phyloP scores from a whole-genome alignment of 2,113 vertebrate species.

The Motacilla alba region DNA sequence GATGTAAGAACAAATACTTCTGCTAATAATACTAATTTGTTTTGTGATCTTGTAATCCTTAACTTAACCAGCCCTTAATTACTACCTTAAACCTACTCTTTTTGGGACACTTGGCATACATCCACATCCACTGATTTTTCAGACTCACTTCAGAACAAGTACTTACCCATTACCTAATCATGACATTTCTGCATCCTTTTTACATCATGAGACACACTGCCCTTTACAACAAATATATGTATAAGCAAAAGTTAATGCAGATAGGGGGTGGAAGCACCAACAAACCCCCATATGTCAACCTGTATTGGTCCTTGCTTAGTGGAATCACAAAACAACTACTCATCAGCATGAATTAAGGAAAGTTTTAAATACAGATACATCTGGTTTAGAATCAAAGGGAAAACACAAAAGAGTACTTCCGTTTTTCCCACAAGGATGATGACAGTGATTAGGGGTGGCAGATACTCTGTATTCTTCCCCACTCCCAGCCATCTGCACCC shows the following conservation, averaged over 20 bases:
- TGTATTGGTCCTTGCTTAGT: background rate
- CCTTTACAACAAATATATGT: background rate
- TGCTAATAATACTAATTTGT: constrained; percentile 53
- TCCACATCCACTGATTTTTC: background rate
- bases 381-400: background rate
- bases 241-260: background rate
- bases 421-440: background rate
- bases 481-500: background rate
- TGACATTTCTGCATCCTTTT: background rate
- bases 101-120: background rate
- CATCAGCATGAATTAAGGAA: background rate
- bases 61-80: constrained; percentile 33
- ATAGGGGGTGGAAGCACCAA: background rate
- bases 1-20: background rate
- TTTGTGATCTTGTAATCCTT: constrained; percentile 27
- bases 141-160: background rate
- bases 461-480: background rate
- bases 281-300: background rate
- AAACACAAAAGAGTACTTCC: background rate
- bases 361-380: background rate
- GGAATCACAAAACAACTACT: background rate
- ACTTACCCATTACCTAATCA: background rate
- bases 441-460: background rate
- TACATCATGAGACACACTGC: background rate
- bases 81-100: background rate